Base-by-base conservation (phyloP, 2,888 invertebrate species). In the Hypomecis atomaria region DNA sequence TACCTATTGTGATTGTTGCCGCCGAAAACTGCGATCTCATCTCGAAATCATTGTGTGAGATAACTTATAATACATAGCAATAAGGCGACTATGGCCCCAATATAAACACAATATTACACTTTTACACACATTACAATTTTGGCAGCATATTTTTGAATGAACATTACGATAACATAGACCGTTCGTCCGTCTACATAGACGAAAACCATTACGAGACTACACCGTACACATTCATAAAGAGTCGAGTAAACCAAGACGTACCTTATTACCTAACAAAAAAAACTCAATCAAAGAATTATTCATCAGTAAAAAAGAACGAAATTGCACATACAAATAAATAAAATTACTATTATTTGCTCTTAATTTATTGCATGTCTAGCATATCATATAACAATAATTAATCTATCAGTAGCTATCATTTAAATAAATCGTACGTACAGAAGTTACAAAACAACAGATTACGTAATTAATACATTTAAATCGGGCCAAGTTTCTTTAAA, bases 1-100 rank as follows among this genome's bases (percentile, higher is more conserved):
- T 84, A 83, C 89, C 90, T 81, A 76, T 77, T 73, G 74, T 73
- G 74, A 71, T 76, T 63, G 50, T 36, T 36, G 36, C 50, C 45
- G 50, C 56, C 53, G 42, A 37, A 23, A 48, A 9, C 5, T 59
- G 36, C 43, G 56, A 45, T 57, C 56, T 34, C 38, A 45, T 40
- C 10, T 49, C 44, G 42, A 33, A 52, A 40, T 52, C 47, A 56
- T 13, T 45, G 44, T 47, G 61, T 59, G 62, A 61, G 52, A 37
- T 62, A 66, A 54, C 45, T 44, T 58, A 34, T 33, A 37, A 64
- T 44, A 44, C 23, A 13, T 36, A 53, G 33, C 37, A 33, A 43
- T 49, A 60, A 58, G 57, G 52, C 64, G 55, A 43, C 11, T 10
- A 54, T 62, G 56, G 65, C 62, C 65, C 59, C 59, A 44, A 43